phyloP scores from a whole-genome alignment of 2,888 invertebrate genomes.

The Phalera bucephala region DNA sequence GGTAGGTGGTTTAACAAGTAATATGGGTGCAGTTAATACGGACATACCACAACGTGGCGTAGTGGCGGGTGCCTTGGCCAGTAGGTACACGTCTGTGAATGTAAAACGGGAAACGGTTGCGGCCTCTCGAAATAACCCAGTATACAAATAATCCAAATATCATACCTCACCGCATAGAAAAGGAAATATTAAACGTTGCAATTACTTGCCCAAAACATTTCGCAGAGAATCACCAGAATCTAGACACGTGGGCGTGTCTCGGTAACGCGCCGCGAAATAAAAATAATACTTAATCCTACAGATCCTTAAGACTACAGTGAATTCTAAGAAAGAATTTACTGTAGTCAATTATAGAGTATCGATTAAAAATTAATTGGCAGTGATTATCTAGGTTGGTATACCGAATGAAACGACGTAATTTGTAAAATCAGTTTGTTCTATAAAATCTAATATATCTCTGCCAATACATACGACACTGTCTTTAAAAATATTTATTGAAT shows the following conservation, averaged over 20 bases:
- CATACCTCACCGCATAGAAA: slow-evolving; percentile 3
- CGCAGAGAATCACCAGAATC: slow-evolving; percentile 3
- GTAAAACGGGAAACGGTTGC: slow-evolving; percentile 26
- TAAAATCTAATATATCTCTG: no score
- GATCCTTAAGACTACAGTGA: no score
- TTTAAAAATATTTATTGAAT: no score
- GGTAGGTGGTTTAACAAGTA: slow-evolving; percentile 1
- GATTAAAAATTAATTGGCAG: no score
- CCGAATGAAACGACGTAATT: no score
- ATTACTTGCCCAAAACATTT: no score
- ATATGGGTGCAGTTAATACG: slow-evolving; percentile 8
- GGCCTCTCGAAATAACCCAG: slow-evolving; percentile 28
- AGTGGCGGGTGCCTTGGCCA: slow-evolving; percentile 4
- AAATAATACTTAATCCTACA: no score
- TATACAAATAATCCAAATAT: slow-evolving; percentile 20
- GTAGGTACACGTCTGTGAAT: not conserved
- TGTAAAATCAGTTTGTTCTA: no score
- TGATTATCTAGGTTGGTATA: no score
- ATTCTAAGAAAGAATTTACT: no score
- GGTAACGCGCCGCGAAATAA: not conserved
- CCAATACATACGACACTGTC: no score
- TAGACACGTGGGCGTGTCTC: slow-evolving; percentile 3
- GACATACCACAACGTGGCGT: slow-evolving; percentile 6
- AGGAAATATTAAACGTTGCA: slow-evolving; percentile 4
- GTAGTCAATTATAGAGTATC: no score